These are phyloP conservation scores for Gavialis gangeticus DNA, from an alignment of 2,113 vertebrate genomes.

Conservation along the genomic window DNA sequence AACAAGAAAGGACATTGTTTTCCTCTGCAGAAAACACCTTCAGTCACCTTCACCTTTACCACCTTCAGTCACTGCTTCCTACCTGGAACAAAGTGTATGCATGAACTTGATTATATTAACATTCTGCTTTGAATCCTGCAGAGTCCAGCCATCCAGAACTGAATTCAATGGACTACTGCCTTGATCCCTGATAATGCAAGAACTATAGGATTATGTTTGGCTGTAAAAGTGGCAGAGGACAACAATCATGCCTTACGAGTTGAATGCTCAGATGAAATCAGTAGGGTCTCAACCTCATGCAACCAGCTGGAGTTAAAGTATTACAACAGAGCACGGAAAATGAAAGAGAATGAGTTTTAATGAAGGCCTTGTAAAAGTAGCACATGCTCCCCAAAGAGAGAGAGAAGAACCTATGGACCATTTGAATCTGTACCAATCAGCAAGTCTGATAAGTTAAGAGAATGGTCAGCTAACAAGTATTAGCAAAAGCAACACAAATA, in stretches of 20 bases:
- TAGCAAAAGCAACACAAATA: not conserved
- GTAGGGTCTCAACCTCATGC: not conserved
- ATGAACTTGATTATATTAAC: not conserved
- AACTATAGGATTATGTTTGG: rapidly evolving
- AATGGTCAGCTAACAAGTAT: not conserved
- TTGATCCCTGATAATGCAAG: not conserved
- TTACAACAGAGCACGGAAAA: not conserved
- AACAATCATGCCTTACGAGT: not conserved
- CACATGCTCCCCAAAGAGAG: not conserved
- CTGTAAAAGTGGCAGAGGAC: not conserved
- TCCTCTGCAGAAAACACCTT: not conserved
- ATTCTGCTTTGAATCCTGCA: not conserved
- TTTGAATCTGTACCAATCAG: not conserved
- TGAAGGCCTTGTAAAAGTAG: not conserved
- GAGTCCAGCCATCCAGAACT: not conserved
- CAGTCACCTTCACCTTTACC: not conserved
- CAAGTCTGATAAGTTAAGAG: not conserved
- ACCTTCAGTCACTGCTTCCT: not conserved
- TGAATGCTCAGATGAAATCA: not conserved
- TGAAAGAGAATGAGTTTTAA: not conserved
- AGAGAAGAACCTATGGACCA: not conserved
- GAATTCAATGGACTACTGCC: not conserved
- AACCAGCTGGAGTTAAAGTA: not conserved
- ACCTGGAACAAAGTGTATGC: not conserved
- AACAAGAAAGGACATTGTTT: not conserved